Percentiles rank a stretch among this genome's conserved stretches.
These are phyloP conservation scores for Verasper variegatus DNA, from an alignment of 2,113 vertebrate species.

Conservation along the genomic window DNA sequence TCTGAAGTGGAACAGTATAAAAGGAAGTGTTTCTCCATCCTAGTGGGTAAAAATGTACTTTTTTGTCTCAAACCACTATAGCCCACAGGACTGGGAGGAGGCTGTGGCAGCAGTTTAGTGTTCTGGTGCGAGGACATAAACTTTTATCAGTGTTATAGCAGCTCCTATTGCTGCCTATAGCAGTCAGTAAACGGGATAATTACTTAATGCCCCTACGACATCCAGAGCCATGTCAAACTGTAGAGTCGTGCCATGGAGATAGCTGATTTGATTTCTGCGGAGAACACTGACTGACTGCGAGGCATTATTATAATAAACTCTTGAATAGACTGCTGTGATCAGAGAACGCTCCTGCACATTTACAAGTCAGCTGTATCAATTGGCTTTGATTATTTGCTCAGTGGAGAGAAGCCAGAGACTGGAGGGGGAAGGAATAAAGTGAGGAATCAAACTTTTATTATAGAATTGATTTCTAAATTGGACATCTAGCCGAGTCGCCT, in stretches of 20 bases:
- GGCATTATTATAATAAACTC: slow-evolving; percentile 30
- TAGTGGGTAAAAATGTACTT: too few relatives aligned
- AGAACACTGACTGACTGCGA: not conserved
- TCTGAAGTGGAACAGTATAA: not conserved
- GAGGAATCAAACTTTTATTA: slow-evolving; percentile 6
- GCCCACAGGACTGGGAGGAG: not conserved
- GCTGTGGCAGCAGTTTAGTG: not conserved
- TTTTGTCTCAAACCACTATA: not conserved
- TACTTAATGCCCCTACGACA: slow-evolving; percentile 13
- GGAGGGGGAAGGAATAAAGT: not conserved
- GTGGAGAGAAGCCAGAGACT: slow-evolving; percentile 9
- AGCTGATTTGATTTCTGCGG: slow-evolving; percentile 15
- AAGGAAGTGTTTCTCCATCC: not conserved
- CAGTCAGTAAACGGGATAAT: slow-evolving; percentile 21
- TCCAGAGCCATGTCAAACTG: not conserved
- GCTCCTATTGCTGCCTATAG: slow-evolving; percentile 30
- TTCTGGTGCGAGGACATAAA: slow-evolving; percentile 4
- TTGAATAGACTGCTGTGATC: not conserved
- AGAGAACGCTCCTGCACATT: slow-evolving; percentile 1
- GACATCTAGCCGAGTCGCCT: not conserved
- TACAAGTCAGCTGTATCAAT: slow-evolving; percentile 3
- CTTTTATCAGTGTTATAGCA: slow-evolving; percentile 29
- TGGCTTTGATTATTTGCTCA: slow-evolving; percentile 20
- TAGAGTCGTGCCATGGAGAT: slow-evolving; percentile 16
- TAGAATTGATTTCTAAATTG: not conserved